These are phyloP conservation scores for Diadumene lineata DNA, from an alignment of 92 coral and sea anemone genomes.

Conservation along the genomic window DNA sequence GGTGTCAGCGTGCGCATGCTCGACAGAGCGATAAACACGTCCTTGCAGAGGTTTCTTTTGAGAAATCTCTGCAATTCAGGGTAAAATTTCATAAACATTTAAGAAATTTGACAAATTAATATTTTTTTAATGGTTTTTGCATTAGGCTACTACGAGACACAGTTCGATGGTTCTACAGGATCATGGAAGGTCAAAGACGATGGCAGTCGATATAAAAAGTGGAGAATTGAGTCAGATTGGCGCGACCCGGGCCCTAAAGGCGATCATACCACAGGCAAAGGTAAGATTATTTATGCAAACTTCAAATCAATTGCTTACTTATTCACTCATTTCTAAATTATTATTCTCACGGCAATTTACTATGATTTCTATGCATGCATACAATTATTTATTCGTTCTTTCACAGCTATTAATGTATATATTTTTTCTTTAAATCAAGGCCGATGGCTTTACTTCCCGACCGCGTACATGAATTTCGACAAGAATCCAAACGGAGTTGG, in stretches of 20 bases:
- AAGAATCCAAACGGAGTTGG: slow-evolving; percentile 10
- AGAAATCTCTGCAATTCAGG: no score
- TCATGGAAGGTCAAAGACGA: slow-evolving; percentile 34
- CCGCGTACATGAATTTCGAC: slow-evolving; percentile 1
- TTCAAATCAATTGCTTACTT: neutral
- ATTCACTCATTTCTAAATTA: neutral
- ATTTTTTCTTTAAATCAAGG: slow-evolving; percentile 19
- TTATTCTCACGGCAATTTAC: no score
- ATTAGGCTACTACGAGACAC: slow-evolving; percentile 44
- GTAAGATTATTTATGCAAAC: neutral
- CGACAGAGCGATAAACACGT: no score
- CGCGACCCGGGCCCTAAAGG: slow-evolving; percentile 45
- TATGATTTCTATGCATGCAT: no score
- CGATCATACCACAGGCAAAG: slow-evolving; percentile 45
- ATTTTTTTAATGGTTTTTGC: neutral
- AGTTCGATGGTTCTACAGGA: slow-evolving; percentile 47
- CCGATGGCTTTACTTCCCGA: slow-evolving; percentile 33
- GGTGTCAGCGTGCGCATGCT: no score
- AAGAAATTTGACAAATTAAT: no score
- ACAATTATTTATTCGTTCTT: neutral
- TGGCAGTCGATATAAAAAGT: slow-evolving; percentile 18
- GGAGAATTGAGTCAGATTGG: slow-evolving; percentile 17
- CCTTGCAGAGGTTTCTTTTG: no score
- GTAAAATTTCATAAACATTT: no score
- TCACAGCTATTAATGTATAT: neutral